Conservation (phyloP, 1,140 invertebrate species). For the Mycetomoellerius zeteki region DNA sequence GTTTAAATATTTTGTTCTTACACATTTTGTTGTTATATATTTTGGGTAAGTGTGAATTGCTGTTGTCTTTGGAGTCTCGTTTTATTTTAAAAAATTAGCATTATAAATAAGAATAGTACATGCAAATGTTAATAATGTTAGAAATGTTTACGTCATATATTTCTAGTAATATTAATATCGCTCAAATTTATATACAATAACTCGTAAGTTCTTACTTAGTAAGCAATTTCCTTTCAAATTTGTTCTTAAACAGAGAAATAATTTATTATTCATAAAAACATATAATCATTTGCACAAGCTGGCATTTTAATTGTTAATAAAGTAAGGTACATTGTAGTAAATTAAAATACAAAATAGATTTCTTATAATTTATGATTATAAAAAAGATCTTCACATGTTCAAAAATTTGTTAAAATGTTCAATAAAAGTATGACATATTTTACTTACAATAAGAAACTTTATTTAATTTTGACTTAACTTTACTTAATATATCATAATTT, state of each 20-base stretch:
- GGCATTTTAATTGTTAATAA: neutral
- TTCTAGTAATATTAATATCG: neutral
- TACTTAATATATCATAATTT: constrained; percentile 2
- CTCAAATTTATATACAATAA: neutral
- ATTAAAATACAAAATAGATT: constrained; percentile 1
- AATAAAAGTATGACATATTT: constrained; percentile 7
- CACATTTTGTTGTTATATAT: neutral
- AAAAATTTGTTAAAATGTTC: neutral
- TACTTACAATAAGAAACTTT: neutral
- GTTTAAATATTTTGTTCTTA: neutral
- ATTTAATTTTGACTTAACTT: neutral
- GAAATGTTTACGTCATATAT: neutral
- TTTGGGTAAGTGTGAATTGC: neutral
- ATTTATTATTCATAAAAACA: neutral
- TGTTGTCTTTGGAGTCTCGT: neutral
- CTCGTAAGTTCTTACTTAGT: neutral
- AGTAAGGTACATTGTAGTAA: neutral
- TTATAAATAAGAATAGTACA: neutral
- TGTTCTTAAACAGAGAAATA: neutral
- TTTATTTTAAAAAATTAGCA: neutral
- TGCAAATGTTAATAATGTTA: constrained; percentile 14
- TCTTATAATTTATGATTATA: neutral
- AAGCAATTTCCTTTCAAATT: neutral
- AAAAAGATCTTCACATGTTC: neutral
- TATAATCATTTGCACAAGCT: neutral